A percentile compares a stretch with the other conserved stretches of the same genome.
Evolutionary conservation across 1,140 invertebrate genomes (phyloP).

Genomic region (Pseudobourletiella spinata): DNA sequence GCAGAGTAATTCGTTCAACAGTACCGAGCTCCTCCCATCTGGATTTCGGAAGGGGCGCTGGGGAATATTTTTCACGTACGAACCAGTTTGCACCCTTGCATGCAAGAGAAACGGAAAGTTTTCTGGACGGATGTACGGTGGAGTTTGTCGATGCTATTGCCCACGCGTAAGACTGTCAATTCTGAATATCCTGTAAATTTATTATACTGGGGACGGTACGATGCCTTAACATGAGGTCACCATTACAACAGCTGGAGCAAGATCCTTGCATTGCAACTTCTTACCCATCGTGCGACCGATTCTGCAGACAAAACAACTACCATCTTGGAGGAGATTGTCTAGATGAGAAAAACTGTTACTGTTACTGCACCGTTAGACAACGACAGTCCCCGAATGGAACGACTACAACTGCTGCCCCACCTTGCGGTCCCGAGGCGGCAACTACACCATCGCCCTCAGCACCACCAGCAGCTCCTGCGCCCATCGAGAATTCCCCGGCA

Average conservation of each 20-base stretch:
- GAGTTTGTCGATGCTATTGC: constrained; percentile 6
- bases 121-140: constrained; percentile 1
- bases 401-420: background rate
- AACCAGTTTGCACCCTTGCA: background rate
- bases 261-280: too few relatives aligned
- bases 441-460: background rate
- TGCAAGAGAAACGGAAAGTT: constrained; percentile 1
- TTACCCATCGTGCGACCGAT: constrained; percentile 1
- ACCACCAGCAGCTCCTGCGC: too few relatives aligned
- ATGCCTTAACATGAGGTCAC: too few relatives aligned
- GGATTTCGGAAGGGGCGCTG: background rate
- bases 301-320: background rate
- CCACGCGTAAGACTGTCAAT: constrained; percentile 4
- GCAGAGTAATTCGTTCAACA: constrained; percentile 3
- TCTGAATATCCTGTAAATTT: too few relatives aligned
- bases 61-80: background rate
- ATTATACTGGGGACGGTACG: too few relatives aligned
- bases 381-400: background rate
- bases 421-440: background rate
- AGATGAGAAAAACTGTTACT: background rate
- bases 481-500: too few relatives aligned
- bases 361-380: constrained; percentile 1
- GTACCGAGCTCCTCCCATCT: background rate
- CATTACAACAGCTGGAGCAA: too few relatives aligned
- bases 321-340: constrained; percentile 2